phyloP scores from a whole-genome alignment of 1,140 invertebrate species.

The Aleiodes sp. region DNA sequence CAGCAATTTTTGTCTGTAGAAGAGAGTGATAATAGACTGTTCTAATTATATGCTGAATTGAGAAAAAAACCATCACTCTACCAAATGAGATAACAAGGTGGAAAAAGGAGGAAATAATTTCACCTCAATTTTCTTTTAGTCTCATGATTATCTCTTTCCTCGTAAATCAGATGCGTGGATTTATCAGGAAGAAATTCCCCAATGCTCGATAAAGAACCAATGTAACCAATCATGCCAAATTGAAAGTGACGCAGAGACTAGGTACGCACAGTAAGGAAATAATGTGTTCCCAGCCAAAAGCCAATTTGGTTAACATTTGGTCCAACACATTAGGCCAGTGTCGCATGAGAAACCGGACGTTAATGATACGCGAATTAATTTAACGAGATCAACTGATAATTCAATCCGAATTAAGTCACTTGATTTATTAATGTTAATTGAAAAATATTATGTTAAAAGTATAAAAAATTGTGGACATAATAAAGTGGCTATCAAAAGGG shows the following conservation, averaged over 20 bases:
- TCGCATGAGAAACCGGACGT: constrained; percentile 28
- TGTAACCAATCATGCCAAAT: not conserved
- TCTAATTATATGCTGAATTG: constrained; percentile 30
- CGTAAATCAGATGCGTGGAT: too few relatives aligned
- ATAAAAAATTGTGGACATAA: not conserved
- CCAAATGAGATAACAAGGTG: too few relatives aligned
- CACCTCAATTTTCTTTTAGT: too few relatives aligned
- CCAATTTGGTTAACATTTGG: constrained; percentile 21
- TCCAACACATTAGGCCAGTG: constrained; percentile 18
- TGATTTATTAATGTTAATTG: not conserved
- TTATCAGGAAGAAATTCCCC: too few relatives aligned
- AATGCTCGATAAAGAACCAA: not conserved
- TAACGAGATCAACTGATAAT: not conserved
- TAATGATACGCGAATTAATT: constrained; percentile 22
- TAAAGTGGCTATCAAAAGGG: constrained; percentile 13
- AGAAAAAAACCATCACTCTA: too few relatives aligned
- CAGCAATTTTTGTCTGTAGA: constrained; percentile 34
- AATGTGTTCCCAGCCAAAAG: constrained; percentile 26
- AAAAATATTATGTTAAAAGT: not conserved
- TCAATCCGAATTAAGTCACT: not conserved
- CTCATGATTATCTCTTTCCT: too few relatives aligned
- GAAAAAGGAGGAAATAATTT: too few relatives aligned
- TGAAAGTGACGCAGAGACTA: constrained; percentile 19
- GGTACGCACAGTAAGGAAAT: constrained; percentile 26
- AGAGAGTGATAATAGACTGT: constrained; percentile 32